These are phyloP conservation scores for Paramisgurnus dabryanus DNA, from an alignment of 2,113 vertebrate species.

Conservation along the genomic window DNA sequence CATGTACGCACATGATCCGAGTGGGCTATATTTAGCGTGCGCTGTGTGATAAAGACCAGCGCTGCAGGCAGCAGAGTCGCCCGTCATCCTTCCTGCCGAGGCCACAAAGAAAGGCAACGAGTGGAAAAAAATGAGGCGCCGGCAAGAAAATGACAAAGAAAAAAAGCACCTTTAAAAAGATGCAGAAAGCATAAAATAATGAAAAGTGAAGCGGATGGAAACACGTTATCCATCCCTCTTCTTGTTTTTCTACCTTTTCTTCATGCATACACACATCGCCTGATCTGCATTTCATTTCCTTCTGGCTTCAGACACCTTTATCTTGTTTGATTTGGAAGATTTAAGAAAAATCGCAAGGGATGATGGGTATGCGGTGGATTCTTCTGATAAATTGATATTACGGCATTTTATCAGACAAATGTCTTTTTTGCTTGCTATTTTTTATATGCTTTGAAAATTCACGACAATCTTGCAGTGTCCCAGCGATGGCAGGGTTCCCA, in stretches of 20 bases:
- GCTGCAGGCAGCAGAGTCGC: conserved; percentile 29
- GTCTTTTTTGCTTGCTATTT: no score
- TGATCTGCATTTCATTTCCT: conserved; percentile 13
- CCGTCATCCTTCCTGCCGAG: conserved; percentile 29
- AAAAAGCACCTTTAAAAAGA: conserved; percentile 57
- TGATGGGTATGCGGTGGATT: conserved; percentile 14
- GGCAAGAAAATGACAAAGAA: conserved; percentile 56
- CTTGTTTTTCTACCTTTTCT: conserved; percentile 5
- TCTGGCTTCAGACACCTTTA: conserved; percentile 19
- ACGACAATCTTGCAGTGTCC: conserved; percentile 4
- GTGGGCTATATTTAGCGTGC: conserved; percentile 49
- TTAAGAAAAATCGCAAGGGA: not conserved
- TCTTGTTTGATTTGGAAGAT: conserved; percentile 16
- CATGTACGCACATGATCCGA: not conserved
- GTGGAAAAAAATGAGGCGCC: conserved; percentile 39
- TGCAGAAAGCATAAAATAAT: conserved; percentile 57
- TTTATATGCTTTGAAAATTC: not conserved
- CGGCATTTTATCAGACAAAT: not conserved
- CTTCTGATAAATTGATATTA: conserved; percentile 2
- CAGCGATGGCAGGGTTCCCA: conserved; percentile 22
- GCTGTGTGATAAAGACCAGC: conserved; percentile 43
- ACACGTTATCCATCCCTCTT: conserved; percentile 9
- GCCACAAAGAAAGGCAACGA: conserved; percentile 12
- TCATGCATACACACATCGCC: not conserved
- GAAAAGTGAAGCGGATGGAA: conserved; percentile 53